Conservation (phyloP, 1,140 invertebrate species). For the Temnothorax curvispinosus region DNA sequence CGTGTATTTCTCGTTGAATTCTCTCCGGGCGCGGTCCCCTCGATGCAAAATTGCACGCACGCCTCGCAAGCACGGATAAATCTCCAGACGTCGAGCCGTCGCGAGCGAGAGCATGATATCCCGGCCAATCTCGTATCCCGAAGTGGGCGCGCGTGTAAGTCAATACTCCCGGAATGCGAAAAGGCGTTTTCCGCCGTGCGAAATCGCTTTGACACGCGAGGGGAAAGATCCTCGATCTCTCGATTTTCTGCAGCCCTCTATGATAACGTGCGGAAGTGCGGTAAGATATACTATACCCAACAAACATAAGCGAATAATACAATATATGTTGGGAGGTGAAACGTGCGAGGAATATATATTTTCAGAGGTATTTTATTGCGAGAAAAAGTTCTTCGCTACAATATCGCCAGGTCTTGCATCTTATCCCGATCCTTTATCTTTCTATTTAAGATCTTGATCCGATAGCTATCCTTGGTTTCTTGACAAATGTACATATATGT, state of each 20-base stretch:
- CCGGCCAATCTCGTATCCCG: conserved; percentile 36
- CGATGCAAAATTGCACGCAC: conserved; percentile 45
- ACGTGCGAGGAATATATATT: conserved; percentile 45
- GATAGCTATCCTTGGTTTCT: background rate
- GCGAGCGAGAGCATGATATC: conserved; percentile 17
- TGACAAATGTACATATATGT: conserved; percentile 10
- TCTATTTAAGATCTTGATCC: background rate
- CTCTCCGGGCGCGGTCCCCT: background rate
- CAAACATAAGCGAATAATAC: conserved; percentile 46
- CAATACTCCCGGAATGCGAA: conserved; percentile 48
- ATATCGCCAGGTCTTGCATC: conserved; percentile 6
- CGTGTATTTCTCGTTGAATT: background rate
- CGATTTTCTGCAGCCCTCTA: conserved; percentile 20
- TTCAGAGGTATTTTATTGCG: conserved; percentile 32
- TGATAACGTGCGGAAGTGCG: conserved; percentile 36
- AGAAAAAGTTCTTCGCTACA: background rate
- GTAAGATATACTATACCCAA: background rate
- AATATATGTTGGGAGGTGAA: background rate
- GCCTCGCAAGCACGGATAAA: conserved; percentile 37
- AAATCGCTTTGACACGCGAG: conserved; percentile 17
- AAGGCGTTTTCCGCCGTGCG: conserved; percentile 43
- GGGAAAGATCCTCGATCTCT: conserved; percentile 26
- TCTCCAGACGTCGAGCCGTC: conserved; percentile 31
- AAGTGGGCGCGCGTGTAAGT: conserved; percentile 47
- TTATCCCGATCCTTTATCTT: background rate